Evolutionary conservation across 2,113 vertebrate genomes (phyloP), one percentile per base, ranked within the genome.

Genomic region (Lates calcarifer): DNA sequence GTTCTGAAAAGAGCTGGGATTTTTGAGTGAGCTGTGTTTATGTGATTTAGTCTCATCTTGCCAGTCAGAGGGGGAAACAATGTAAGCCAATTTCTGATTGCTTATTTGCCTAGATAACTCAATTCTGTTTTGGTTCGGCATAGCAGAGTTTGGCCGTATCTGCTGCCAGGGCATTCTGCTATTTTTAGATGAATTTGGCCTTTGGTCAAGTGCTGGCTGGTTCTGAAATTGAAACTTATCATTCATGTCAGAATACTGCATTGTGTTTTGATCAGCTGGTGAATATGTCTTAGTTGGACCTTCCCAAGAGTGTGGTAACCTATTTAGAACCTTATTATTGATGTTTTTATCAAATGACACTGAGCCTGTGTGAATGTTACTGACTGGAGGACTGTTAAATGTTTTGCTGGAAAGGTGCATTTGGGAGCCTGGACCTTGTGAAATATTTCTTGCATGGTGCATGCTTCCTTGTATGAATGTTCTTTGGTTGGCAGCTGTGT

Each of bases 141-240:
- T 17, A 1, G 95, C 69, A 11, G 96, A 74, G 58, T 91, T 12
- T 83, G 95, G 92, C 66, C 95, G 95, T 51, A 94, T 94, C 43
- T 97, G 96, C 86, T 97, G 95, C 98, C 98, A 98, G 71, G 96
- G 88, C 85, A 97, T 85, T 43, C 95, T 91, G 88, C 91, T 86
- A 55, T 91, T 95, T 82, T 96, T 97, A 71, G 95, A 94, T 81
- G 95, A 85, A 76, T 91, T 94, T 82, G 95, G 95, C 87, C 90
- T 96, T 91, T 96, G 97, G 77, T 97, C 95, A 28, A 94, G 88
- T 71, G 94, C 82, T 56, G 95, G 53, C 87, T 96, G 96, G 89
- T 93, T 95, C 85, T 97, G 95, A 45, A 96, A 96, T 82, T 94
- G 95, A 92, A 96, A 96, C 70, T 92, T 94, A 65, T 95, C 94